Conservation (phyloP, 1,140 invertebrate species). For the Lepidostoma basale region DNA sequence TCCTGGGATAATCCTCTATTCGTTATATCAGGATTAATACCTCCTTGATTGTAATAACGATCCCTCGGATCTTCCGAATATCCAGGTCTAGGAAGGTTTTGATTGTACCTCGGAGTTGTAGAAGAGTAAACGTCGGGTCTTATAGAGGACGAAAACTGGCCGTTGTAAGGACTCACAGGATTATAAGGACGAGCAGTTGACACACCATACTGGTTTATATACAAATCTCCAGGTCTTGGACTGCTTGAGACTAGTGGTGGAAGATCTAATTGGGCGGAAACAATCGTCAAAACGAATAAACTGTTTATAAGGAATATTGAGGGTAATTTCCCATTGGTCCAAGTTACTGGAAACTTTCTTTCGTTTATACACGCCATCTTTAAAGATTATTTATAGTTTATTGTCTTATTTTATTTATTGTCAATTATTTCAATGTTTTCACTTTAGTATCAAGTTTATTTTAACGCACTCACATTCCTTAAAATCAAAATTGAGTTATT, state of each 20-base stretch:
- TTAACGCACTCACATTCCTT: no score
- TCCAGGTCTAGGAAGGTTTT: constrained; percentile 15
- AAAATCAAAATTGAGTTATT: no score
- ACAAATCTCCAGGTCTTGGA: constrained; percentile 52
- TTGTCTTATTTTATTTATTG: not conserved
- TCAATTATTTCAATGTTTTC: no score
- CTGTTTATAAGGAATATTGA: constrained; percentile 47
- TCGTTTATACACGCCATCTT: constrained; percentile 43
- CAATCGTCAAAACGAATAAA: constrained; percentile 46
- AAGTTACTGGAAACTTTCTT: constrained; percentile 43
- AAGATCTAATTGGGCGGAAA: constrained; percentile 60
- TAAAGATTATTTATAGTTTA: not conserved
- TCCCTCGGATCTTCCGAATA: constrained; percentile 18
- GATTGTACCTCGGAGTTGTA: constrained; percentile 49
- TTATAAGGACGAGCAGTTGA: constrained; percentile 51
- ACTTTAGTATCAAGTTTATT: no score
- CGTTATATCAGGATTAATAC: constrained; percentile 57
- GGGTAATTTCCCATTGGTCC: constrained; percentile 47
- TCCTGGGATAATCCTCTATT: constrained; percentile 57
- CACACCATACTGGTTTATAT: constrained; percentile 41
- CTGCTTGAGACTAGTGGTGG: constrained; percentile 50
- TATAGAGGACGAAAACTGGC: constrained; percentile 48
- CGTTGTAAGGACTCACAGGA: constrained; percentile 52
- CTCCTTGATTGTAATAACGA: constrained; percentile 39
- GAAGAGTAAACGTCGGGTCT: constrained; percentile 55